Conservation (phyloP, 1,140 invertebrate species). For the Ruditapes philippinarum region DNA sequence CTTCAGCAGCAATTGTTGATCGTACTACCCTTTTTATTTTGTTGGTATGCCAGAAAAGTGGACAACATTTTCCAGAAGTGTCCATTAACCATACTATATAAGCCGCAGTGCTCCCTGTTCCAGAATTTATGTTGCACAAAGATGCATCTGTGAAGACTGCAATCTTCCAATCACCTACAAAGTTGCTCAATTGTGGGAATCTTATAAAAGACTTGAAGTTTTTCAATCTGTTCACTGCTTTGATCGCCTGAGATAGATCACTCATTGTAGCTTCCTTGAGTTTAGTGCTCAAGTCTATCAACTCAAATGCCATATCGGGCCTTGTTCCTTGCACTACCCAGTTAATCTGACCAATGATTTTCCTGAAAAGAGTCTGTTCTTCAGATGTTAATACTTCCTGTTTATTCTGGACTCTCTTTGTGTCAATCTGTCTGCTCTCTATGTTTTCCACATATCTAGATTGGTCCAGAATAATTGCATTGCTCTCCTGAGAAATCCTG, state of each 20-base stretch:
- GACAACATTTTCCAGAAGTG: constrained; percentile 53
- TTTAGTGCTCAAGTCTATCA: constrained; percentile 50
- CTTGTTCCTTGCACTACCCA: constrained; percentile 57
- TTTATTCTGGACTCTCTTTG: too few relatives aligned
- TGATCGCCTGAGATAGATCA: constrained; percentile 40
- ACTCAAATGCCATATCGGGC: constrained; percentile 52
- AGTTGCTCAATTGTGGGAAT: constrained; percentile 18
- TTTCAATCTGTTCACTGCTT: constrained; percentile 55
- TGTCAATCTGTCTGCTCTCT: not conserved
- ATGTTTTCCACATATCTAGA: constrained; percentile 3
- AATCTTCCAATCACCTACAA: constrained; percentile 38
- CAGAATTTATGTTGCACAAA: constrained; percentile 56
- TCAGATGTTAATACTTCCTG: constrained; percentile 24
- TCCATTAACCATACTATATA: constrained; percentile 54
- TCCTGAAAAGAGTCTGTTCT: constrained; percentile 36
- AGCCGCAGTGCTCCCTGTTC: constrained; percentile 66
- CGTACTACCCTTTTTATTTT: constrained; percentile 57
- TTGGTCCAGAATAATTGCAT: not conserved
- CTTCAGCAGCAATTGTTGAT: constrained; percentile 64
- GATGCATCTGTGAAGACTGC: constrained; percentile 66
- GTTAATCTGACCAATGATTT: constrained; percentile 48
- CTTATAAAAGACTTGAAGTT: constrained; percentile 7
- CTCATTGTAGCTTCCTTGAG: constrained; percentile 31
- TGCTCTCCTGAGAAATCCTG: too few relatives aligned
- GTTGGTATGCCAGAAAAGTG: constrained; percentile 54